phyloP scores from a whole-genome alignment of 2,888 invertebrate species.

The Brachynemurus nebulosus region DNA sequence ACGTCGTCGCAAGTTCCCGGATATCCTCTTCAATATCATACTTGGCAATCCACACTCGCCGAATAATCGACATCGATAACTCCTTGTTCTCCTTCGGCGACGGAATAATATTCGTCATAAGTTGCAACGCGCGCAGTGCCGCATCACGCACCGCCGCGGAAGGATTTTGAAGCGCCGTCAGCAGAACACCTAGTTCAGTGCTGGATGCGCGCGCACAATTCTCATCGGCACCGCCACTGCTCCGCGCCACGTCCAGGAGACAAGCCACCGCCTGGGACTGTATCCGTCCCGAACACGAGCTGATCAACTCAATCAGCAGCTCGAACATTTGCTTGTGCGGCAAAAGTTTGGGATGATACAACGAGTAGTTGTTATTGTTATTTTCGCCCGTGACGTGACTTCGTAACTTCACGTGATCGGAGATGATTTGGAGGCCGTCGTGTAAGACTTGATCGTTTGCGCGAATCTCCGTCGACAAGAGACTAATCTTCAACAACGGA shows the following conservation, averaged over 20 bases:
- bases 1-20: constrained; percentile 42
- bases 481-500: constrained; percentile 54
- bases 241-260: constrained; percentile 64
- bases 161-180: constrained; percentile 63
- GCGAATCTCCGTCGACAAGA: constrained; percentile 33
- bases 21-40: constrained; percentile 70
- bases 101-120: constrained; percentile 48
- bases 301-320: constrained; percentile 62
- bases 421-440: constrained; percentile 49
- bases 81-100: constrained; percentile 41
- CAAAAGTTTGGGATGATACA: constrained; percentile 60
- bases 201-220: constrained; percentile 46
- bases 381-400: constrained; percentile 29
- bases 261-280: constrained; percentile 68
- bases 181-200: constrained; percentile 61
- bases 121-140: constrained; percentile 55
- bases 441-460: constrained; percentile 42
- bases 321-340: constrained; percentile 73
- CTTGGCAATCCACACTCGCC: constrained; percentile 69
- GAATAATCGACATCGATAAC: constrained; percentile 45
- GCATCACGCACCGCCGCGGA: constrained; percentile 64
- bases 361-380: no score
- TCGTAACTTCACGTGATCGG: constrained; percentile 56
- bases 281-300: constrained; percentile 48
- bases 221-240: constrained; percentile 60